These are phyloP conservation scores for Otocyon megalotis DNA, from an alignment of 2,113 vertebrate species.

Conservation along the genomic window DNA sequence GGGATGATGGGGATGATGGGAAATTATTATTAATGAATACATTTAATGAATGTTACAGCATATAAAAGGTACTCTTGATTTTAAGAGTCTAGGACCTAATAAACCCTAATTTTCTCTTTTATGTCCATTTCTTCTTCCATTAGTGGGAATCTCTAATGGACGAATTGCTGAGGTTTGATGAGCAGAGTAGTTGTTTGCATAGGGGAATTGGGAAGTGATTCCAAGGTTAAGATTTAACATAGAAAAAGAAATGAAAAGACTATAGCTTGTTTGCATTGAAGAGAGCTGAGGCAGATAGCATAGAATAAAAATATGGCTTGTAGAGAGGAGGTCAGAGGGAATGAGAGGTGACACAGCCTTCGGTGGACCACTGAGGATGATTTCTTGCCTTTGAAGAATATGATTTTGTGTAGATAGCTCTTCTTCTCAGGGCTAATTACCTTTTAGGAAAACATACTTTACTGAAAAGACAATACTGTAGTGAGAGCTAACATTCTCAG, in stretches of 20 bases:
- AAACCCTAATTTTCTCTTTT: background rate
- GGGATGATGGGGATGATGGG: background rate
- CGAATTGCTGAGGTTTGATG: background rate
- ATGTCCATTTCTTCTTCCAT: background rate
- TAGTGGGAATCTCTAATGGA: background rate
- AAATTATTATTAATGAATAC: background rate
- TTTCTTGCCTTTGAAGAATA: background rate
- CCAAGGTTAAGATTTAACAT: background rate
- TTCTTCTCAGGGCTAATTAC: background rate
- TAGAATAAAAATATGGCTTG: background rate
- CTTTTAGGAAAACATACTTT: background rate
- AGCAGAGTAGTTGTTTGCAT: background rate
- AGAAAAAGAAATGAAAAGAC: background rate
- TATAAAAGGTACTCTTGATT: background rate
- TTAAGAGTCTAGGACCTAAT: background rate
- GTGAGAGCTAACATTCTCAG: background rate
- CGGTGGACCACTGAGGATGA: background rate
- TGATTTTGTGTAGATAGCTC: background rate
- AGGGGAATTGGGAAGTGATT: background rate
- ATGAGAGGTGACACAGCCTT: background rate
- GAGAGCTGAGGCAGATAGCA: background rate
- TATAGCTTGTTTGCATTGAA: background rate
- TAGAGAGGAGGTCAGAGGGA: background rate
- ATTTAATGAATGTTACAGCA: background rate
- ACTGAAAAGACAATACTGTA: background rate